Evolutionary conservation across 2,888 invertebrate species (phyloP).

Genomic region (Plebejus argus): DNA sequence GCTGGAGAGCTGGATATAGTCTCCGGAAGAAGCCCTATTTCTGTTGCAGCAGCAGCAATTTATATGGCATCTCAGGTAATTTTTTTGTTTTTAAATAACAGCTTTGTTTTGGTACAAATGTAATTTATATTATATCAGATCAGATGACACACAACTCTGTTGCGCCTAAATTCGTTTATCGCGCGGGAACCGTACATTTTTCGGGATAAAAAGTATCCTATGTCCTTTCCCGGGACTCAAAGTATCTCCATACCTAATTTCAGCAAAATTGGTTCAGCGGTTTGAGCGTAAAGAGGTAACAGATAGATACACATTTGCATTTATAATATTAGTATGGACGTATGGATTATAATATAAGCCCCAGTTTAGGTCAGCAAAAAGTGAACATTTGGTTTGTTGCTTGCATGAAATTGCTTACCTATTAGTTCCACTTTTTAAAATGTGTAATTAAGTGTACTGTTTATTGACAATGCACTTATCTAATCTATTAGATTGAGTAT

Average conservation of each 20-base stretch:
- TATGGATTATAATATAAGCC: no score
- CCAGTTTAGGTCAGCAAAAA: neutral
- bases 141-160: no score
- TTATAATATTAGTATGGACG: no score
- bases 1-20: constrained; percentile 98
- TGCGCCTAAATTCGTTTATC: no score
- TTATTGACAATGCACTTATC: neutral
- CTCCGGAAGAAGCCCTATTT: constrained; percentile 98
- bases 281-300: no score
- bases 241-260: no score
- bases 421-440: neutral
- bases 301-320: no score
- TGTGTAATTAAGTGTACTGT: neutral
- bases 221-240: no score
- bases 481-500: neutral
- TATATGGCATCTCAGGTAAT: constrained; percentile 98
- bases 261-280: no score
- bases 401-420: neutral
- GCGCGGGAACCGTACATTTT: no score
- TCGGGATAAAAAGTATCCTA: no score
- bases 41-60: constrained; percentile 99
- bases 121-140: neutral
- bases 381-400: neutral
- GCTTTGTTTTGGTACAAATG: neutral
- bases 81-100: constrained; percentile 1